Evolutionary conservation across 2,797 vertebrate genomes (phyloP), one percentile per base, ranked within the genome.

Genomic region (Lacerta bilineata): DNA sequence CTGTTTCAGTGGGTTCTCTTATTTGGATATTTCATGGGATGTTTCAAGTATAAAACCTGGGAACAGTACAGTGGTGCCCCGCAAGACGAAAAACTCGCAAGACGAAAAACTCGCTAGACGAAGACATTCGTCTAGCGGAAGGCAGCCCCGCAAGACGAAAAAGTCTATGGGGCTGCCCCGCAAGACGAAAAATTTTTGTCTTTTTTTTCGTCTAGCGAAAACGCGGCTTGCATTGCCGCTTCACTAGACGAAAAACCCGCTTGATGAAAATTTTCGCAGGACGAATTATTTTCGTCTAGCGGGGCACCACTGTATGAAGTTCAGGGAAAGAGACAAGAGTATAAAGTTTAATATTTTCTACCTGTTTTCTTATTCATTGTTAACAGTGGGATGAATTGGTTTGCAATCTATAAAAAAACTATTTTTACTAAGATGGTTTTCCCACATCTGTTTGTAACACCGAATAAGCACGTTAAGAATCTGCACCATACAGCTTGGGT

Each of bases 401-500:
- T 91, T 92, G 87, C 92, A 92, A 93, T 90, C 90, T 94, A 88
- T 92, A 80, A 61, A 61, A 33, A 72, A 83, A 80, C 91, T 74
- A 25, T 91, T 91, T 95, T 90, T 91, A 92, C 91, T 91, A 92
- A 90, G 85, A 88, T 83, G 69, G 1, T 18, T 83, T 50, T 9
- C 86, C 20, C 89, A 93, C 92, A 90, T 68, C 86, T 43, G 8
- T 89, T 91, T 89, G 64, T 64, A 79, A 84, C 92, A 84, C 33
- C 85, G 87, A 71, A 78, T 7, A 94, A 93, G 90, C 94, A 94
- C 88, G 91, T 69, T 78, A 87, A 85, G 91, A 95, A 94, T 91
- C 84, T 78, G 79, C 78, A 69, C 17, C 78, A 36, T 79, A 84
- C 29, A 36, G 8, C 29, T 69, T 69, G 64, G 29, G 2, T 86